phyloP scores from a whole-genome alignment of 2,888 invertebrate genomes.

The Exocentrus adspersus region DNA sequence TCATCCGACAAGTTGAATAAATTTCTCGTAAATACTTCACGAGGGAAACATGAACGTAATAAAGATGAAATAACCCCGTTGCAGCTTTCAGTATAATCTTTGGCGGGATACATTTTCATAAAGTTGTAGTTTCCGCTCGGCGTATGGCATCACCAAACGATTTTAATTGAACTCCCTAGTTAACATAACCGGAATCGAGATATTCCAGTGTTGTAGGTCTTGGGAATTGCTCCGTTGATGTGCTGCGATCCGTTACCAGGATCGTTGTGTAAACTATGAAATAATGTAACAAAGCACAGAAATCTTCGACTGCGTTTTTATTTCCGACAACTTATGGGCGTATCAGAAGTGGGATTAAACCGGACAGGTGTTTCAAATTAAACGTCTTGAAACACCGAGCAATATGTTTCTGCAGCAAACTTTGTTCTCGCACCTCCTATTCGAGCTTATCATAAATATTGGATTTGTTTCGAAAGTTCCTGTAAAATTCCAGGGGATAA shows the following conservation, averaged over 20 bases:
- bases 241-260: not conserved
- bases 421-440: constrained; percentile 8
- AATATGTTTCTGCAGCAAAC: constrained; percentile 3
- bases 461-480: constrained; percentile 26
- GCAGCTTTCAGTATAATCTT: not conserved
- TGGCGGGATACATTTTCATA: not conserved
- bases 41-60: too few relatives aligned
- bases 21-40: too few relatives aligned
- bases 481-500: constrained; percentile 13
- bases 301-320: too few relatives aligned
- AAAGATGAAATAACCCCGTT: too few relatives aligned
- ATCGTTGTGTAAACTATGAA: not conserved
- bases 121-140: not conserved
- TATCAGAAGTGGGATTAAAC: too few relatives aligned
- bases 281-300: not conserved
- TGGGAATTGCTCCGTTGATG: not conserved
- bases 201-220: too few relatives aligned
- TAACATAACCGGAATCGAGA: not conserved
- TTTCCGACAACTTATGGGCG: too few relatives aligned
- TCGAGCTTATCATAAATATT: constrained; percentile 32
- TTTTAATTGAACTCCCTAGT: not conserved
- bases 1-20: too few relatives aligned
- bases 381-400: not conserved
- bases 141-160: not conserved
- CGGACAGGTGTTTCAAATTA: too few relatives aligned